Base-by-base conservation (phyloP, 2,797 vertebrate genomes). In the Atherinosoma microstoma region DNA sequence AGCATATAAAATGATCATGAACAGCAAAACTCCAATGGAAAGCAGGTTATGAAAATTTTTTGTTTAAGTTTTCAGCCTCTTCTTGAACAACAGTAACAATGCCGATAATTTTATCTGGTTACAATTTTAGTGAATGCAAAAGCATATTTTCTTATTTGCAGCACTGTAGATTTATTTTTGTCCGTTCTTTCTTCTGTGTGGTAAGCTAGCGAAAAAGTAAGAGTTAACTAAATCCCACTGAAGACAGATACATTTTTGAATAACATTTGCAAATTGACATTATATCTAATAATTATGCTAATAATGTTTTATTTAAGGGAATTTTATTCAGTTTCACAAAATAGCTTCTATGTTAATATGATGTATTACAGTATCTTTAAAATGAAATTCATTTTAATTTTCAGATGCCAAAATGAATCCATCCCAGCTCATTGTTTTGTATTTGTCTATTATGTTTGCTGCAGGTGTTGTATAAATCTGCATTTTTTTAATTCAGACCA, bases 401-500 rank as follows among this genome's bases (percentile, higher is more conserved):
- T 1, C 51, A 65, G 56, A 36, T n/a, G 5, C 53, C 51, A 11
- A 42, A 51, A 45, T n/a, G 0, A 34, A 76, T 42, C 40, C 4
- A 10, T 11, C 24, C 1, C 16, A n/a, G 59, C 59, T 80, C 13
- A 30, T 42, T 64, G 16, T 35, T 70, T 49, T 15, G 11, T 29
- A 56, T 54, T 57, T 24, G 53, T 64, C 30, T 67, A 49, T 42
- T 59, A 45, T 57, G 15, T 38, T 29, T 20, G 36, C 51, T 70
- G 68, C 73, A 84, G 73, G 68, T 81, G 78, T 36, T 81, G 69
- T 53, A 58, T 71, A 27, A 16, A 75, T 82, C 79, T 77, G 51
- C 40, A 56, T n/a, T n/a, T 36, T 51, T 15, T 38, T 60, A 54
- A 65, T 65, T 53, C 34, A 54, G n/a, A 66, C 49, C 59, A 15